Percentiles rank a stretch among this genome's conserved stretches.
Conservation (phyloP, 2,888 invertebrate species). For the Aphelenchoides bicaudatus region DNA sequence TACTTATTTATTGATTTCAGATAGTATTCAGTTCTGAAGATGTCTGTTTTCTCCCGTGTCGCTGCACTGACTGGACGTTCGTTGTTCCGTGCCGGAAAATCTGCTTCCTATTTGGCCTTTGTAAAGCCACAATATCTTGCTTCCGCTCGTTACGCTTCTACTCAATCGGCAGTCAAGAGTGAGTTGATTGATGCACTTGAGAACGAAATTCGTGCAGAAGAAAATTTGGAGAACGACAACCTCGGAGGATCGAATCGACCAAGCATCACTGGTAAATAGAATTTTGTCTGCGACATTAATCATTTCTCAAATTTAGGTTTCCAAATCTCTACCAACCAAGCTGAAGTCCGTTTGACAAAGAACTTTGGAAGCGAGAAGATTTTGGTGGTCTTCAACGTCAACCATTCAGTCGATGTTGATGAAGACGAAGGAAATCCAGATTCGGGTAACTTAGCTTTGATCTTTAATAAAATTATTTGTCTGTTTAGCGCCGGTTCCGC, state of each 20-base stretch:
- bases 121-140: background rate
- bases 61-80: constrained; percentile 7
- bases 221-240: constrained; percentile 61
- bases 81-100: background rate
- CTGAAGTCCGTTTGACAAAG: constrained; percentile 75
- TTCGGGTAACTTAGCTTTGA: constrained; percentile 19
- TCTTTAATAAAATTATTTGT: too few species aligned
- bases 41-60: constrained; percentile 5
- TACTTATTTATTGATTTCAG: background rate
- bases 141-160: constrained; percentile 15
- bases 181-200: constrained; percentile 80
- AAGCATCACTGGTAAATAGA: too few species aligned
- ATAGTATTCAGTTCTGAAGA: background rate
- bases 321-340: constrained; percentile 73
- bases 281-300: too few species aligned
- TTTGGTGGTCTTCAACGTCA: constrained; percentile 81
- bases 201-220: constrained; percentile 87
- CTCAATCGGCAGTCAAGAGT: constrained; percentile 36
- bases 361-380: constrained; percentile 69
- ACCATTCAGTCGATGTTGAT: constrained; percentile 86
- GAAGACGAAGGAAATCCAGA: constrained; percentile 46
- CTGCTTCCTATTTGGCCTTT: too few species aligned
- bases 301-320: too few species aligned
- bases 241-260: constrained; percentile 64
- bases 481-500: constrained; percentile 47